These are phyloP conservation scores for Zeuzera pyrina DNA, from an alignment of 2,888 invertebrate species.

Conservation along the genomic window DNA sequence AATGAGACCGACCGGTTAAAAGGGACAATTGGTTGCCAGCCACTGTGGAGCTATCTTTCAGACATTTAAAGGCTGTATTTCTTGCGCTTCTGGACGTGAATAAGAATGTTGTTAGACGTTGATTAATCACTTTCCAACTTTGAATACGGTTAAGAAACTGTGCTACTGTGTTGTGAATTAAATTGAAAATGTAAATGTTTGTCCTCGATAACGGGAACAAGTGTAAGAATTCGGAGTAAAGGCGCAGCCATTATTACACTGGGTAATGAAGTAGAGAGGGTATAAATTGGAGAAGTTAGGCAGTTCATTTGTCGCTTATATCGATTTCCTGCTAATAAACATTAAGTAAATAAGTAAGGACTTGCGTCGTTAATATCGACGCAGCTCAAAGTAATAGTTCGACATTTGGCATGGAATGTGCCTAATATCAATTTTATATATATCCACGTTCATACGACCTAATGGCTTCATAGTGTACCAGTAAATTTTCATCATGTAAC, in stretches of 20 bases:
- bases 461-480: too few species aligned
- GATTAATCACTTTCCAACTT: conserved; percentile 40
- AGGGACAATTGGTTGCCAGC: conserved; percentile 54
- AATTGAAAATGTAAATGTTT: conserved; percentile 29
- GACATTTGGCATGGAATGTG: conserved; percentile 32
- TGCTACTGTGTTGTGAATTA: conserved; percentile 32
- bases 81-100: conserved; percentile 34
- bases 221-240: conserved; percentile 13
- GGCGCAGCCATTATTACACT: conserved; percentile 25
- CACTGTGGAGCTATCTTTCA: conserved; percentile 49
- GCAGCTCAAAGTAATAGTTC: conserved; percentile 41
- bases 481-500: too few species aligned
- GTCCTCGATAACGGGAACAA: conserved; percentile 17
- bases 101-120: conserved; percentile 43
- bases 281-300: conserved; percentile 35
- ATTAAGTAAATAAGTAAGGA: conserved; percentile 37
- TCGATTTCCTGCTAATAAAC: conserved; percentile 42
- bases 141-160: conserved; percentile 27
- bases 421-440: too few species aligned
- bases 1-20: conserved; percentile 56
- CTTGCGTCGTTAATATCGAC: conserved; percentile 29
- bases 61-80: conserved; percentile 50
- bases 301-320: conserved; percentile 27
- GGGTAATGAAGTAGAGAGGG: conserved; percentile 34
- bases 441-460: too few species aligned